Evolutionary conservation across 2,888 invertebrate species (phyloP).

Genomic region (Hyles lineata): DNA sequence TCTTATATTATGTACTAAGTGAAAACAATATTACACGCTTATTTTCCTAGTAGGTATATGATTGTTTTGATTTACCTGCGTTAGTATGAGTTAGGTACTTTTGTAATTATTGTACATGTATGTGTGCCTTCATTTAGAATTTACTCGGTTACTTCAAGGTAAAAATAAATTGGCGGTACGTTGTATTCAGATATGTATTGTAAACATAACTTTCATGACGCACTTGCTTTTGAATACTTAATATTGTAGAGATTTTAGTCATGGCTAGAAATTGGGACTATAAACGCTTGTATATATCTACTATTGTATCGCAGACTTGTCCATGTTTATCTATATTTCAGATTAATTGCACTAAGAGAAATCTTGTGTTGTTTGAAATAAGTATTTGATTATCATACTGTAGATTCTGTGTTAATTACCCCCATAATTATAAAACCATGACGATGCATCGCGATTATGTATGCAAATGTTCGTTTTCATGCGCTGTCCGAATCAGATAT

Average conservation of each 20-base stretch:
- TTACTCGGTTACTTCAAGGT: slow-evolving; percentile 4
- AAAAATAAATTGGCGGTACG: background rate
- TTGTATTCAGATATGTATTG: background rate
- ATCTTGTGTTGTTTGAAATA: background rate
- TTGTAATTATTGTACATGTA: background rate
- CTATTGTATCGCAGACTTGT: background rate
- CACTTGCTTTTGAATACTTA: background rate
- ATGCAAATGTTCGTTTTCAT: background rate
- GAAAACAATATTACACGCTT: slow-evolving; percentile 18
- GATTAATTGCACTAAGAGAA: too few relatives aligned
- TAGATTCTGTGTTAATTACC: background rate
- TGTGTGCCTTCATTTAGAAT: background rate
- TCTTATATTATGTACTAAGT: slow-evolving; percentile 1
- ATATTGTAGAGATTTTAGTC: background rate
- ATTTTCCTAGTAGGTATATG: background rate
- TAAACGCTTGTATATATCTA: background rate
- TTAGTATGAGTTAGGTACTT: background rate
- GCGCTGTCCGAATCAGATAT: background rate
- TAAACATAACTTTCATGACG: background rate
- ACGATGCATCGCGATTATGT: background rate
- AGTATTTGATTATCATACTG: background rate
- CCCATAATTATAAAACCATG: slow-evolving; percentile 13
- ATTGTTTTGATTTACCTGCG: background rate
- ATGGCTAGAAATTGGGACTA: background rate
- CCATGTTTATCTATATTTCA: too few relatives aligned